phyloP scores from a whole-genome alignment of 2,797 vertebrate species.

The Antrozous pallidus region DNA sequence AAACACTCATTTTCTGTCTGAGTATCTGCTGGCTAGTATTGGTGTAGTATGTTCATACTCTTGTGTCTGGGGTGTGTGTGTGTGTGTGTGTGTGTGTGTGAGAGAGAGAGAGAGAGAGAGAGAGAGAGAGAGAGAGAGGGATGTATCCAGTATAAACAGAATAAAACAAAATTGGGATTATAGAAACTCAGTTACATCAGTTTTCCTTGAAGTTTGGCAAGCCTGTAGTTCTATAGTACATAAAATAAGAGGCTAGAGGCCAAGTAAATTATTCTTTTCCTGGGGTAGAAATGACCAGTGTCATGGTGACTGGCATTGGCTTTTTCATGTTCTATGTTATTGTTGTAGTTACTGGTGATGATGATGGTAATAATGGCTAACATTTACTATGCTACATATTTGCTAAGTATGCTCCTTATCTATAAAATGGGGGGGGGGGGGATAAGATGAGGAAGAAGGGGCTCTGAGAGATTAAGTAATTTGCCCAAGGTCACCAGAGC shows the following conservation, averaged over 20 bases:
- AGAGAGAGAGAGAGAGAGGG: background rate
- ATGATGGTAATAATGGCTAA: background rate
- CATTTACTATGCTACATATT: background rate
- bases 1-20: background rate
- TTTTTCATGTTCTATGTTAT: background rate
- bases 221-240: background rate
- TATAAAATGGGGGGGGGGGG: no score
- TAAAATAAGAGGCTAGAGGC: background rate
- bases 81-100: background rate
- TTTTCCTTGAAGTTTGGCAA: background rate
- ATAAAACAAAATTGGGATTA: background rate
- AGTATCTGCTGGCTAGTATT: background rate
- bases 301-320: background rate
- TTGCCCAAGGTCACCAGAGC: background rate
- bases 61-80: background rate
- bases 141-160: background rate
- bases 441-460: background rate
- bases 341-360: background rate
- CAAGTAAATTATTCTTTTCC: background rate
- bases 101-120: no score
- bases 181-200: background rate
- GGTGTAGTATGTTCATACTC: background rate
- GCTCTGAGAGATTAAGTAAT: slow-evolving; percentile 16
- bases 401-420: background rate
- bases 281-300: background rate